Conservation (phyloP, 37 sponge, comb jelly and placozoan genomes). For the Ianthella basta region DNA sequence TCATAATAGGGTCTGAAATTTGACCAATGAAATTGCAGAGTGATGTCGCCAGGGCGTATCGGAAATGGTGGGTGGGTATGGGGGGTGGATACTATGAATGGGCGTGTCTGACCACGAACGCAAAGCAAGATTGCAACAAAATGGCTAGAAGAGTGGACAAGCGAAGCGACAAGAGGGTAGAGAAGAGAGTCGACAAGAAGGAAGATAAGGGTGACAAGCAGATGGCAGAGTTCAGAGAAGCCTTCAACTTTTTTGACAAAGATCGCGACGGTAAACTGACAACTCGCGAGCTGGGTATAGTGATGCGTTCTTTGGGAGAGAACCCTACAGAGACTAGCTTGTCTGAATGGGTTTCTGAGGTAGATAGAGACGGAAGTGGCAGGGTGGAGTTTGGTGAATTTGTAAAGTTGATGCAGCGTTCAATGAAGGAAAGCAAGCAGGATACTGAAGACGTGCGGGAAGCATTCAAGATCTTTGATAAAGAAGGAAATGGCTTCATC, state of each 20-base stretch:
- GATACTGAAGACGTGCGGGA: constrained; percentile 96
- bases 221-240: constrained; percentile 99
- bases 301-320: constrained; percentile 98
- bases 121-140: too few species aligned
- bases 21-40: constrained; percentile 16
- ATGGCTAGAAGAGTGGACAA: too few species aligned
- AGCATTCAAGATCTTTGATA: constrained; percentile 99
- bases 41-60: too few species aligned
- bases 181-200: constrained; percentile 42
- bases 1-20: constrained; percentile 6
- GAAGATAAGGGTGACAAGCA: constrained; percentile 92
- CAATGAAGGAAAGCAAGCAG: constrained; percentile 96
- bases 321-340: constrained; percentile 99
- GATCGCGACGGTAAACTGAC: constrained; percentile 99
- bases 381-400: constrained; percentile 99
- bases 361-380: constrained; percentile 97
- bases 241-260: constrained; percentile 99
- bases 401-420: constrained; percentile 98
- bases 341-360: constrained; percentile 99
- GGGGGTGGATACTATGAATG: too few species aligned
- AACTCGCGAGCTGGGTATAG: constrained; percentile 97
- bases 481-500: constrained; percentile 99
- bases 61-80: too few species aligned
- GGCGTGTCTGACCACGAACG: too few species aligned
- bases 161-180: too few species aligned